A percentile compares a stretch with the other conserved stretches of the same genome.
These are phyloP conservation scores for Aromia moschata DNA, from an alignment of 2,888 invertebrate species.

Conservation along the genomic window DNA sequence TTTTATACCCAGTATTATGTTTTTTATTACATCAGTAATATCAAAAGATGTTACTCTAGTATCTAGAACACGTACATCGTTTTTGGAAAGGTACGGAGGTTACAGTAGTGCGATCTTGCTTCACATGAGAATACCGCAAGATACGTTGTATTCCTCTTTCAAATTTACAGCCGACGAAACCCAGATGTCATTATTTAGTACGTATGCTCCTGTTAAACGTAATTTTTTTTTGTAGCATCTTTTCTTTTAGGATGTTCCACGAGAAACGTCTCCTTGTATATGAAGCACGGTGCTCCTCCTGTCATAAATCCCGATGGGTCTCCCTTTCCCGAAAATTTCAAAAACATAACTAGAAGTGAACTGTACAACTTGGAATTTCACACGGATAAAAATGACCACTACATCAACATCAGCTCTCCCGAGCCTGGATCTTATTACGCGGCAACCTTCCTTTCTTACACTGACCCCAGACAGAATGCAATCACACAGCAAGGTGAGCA, in stretches of 20 bases:
- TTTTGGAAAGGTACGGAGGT: slow-evolving; percentile 53
- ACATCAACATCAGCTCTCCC: slow-evolving; percentile 72
- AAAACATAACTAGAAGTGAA: slow-evolving; percentile 58
- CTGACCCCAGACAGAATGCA: slow-evolving; percentile 75
- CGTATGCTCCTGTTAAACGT: slow-evolving; percentile 38
- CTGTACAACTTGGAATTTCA: slow-evolving; percentile 69
- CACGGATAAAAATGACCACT: slow-evolving; percentile 70
- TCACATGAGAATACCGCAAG: slow-evolving; percentile 57
- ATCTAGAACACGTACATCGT: slow-evolving; percentile 49
- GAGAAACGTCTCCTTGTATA: slow-evolving; percentile 71
- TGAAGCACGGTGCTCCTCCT: slow-evolving; percentile 85
- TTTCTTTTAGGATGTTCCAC: slow-evolving; percentile 52
- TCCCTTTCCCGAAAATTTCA: slow-evolving; percentile 69
- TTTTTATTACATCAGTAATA: background rate
- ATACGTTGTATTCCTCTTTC: slow-evolving; percentile 56
- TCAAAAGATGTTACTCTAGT: slow-evolving; percentile 35
- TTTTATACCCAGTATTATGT: no score
- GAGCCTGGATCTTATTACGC: slow-evolving; percentile 83
- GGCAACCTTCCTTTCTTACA: slow-evolving; percentile 80
- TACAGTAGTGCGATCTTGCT: slow-evolving; percentile 57
- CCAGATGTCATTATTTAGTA: slow-evolving; percentile 56
- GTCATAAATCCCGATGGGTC: slow-evolving; percentile 85
- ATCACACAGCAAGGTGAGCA: slow-evolving; percentile 80
- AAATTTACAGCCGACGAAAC: slow-evolving; percentile 57
- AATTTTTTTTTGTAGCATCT: background rate